Conservation (phyloP, 2,888 invertebrate genomes). For the Eupithecia inturbata region DNA sequence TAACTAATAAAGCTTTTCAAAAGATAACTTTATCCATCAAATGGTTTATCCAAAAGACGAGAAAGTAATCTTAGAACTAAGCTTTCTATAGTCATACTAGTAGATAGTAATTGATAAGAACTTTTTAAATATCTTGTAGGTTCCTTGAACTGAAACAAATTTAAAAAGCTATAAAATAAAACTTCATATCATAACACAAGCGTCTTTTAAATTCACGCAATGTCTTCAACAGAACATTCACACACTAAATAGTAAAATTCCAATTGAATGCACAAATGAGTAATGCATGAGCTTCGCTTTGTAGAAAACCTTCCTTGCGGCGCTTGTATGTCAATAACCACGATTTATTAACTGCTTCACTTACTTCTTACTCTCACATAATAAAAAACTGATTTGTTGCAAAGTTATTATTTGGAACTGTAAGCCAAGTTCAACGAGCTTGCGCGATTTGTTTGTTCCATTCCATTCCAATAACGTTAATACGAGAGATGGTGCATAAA, state of each 20-base stretch:
- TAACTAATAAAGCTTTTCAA: background rate
- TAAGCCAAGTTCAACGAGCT: conserved; percentile 26
- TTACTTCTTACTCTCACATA: conserved; percentile 14
- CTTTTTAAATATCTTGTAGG: background rate
- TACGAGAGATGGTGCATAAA: conserved; percentile 26
- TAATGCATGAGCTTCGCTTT: conserved; percentile 2
- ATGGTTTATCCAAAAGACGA: too few relatives aligned
- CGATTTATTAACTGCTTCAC: conserved; percentile 5
- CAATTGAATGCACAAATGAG: conserved; percentile 12
- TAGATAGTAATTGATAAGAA: background rate
- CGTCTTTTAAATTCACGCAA: conserved; percentile 1
- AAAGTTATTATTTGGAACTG: conserved; percentile 15
- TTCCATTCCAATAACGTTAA: conserved; percentile 23
- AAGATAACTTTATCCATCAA: background rate
- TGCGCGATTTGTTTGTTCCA: conserved; percentile 18
- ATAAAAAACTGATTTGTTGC: conserved; percentile 9
- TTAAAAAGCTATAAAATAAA: background rate
- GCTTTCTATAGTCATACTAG: background rate
- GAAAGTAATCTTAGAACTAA: background rate
- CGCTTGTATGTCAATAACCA: conserved; percentile 4
- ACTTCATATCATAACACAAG: background rate
- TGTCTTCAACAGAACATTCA: conserved; percentile 9
- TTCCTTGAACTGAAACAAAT: background rate
- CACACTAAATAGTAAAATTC: background rate
- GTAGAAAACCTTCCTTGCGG: conserved; percentile 10